Conservation (phyloP, 2,888 invertebrate species). For the Homarus gammarus region DNA sequence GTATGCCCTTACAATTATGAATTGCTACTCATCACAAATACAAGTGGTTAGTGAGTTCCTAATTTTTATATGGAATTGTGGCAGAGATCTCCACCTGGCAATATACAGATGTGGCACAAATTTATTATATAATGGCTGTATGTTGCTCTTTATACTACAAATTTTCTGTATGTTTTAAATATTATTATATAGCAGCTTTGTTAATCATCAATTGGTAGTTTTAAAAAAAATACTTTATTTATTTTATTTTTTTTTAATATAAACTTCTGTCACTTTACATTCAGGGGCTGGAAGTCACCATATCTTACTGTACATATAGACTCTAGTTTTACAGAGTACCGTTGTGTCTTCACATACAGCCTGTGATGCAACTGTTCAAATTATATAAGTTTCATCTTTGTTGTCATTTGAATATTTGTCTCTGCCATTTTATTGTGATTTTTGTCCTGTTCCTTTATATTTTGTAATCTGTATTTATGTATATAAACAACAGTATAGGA, state of each 20-base stretch:
- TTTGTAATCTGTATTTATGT: slow-evolving; percentile 62
- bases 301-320: slow-evolving; percentile 55
- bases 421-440: slow-evolving; percentile 70
- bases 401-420: slow-evolving; percentile 34
- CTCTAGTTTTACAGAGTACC: slow-evolving; percentile 57
- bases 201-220: not conserved
- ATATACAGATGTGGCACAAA: slow-evolving; percentile 49
- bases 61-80: slow-evolving; percentile 56
- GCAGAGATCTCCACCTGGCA: slow-evolving; percentile 50
- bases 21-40: slow-evolving; percentile 49
- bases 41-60: slow-evolving; percentile 63
- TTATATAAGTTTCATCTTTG: slow-evolving; percentile 40
- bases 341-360: slow-evolving; percentile 62
- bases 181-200: slow-evolving; percentile 19
- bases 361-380: slow-evolving; percentile 60
- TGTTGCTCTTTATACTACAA: slow-evolving; percentile 31
- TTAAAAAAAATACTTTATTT: slow-evolving; percentile 2
- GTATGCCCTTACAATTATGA: slow-evolving; percentile 14
- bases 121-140: slow-evolving; percentile 33
- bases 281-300: slow-evolving; percentile 64
- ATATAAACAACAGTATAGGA: slow-evolving; percentile 49
- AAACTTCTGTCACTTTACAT: slow-evolving; percentile 17
- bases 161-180: slow-evolving; percentile 15
- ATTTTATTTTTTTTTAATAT: slow-evolving; percentile 15
- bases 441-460: slow-evolving; percentile 61